Percentiles rank a stretch among this genome's conserved stretches.
phyloP scores from a whole-genome alignment of 2,113 vertebrate genomes.

The Talpa occidentalis region DNA sequence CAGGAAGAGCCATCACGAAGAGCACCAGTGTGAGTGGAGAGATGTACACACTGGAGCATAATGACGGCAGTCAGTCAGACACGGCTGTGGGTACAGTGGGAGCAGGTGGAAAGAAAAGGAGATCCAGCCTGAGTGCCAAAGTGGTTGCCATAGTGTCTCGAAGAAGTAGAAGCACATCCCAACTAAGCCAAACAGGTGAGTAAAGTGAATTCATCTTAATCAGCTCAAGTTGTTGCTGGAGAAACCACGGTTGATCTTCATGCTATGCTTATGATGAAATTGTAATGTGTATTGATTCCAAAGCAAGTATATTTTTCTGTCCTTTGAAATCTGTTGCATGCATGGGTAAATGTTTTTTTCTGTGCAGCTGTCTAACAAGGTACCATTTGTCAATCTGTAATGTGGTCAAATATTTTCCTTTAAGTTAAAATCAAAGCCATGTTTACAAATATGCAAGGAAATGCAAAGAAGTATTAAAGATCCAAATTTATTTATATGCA shows the following conservation, averaged over 20 bases:
- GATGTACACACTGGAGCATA: conserved; percentile 95
- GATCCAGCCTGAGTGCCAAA: conserved; percentile 96
- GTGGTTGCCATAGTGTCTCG: conserved; percentile 97
- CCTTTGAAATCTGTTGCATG: conserved; percentile 31
- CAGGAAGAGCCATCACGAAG: conserved; percentile 95
- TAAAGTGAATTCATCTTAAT: conserved; percentile 8
- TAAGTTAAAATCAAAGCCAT: conserved; percentile 36
- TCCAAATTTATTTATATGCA: conserved; percentile 55
- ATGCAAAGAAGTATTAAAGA: conserved; percentile 64
- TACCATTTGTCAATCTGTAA: conserved; percentile 45
- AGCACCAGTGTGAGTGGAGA: conserved; percentile 98
- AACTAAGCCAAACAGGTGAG: conserved; percentile 97
- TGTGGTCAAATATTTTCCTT: neutral
- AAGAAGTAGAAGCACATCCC: conserved; percentile 96
- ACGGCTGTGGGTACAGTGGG: conserved; percentile 96
- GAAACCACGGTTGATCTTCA: neutral
- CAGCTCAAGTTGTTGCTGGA: neutral
- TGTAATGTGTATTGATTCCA: neutral
- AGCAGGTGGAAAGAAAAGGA: conserved; percentile 94
- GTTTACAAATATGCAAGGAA: conserved; percentile 74
- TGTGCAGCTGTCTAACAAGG: conserved; percentile 40
- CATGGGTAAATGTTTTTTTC: neutral
- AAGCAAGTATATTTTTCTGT: conserved; percentile 24
- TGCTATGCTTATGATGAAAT: neutral
- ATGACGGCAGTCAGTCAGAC: conserved; percentile 98